These are phyloP conservation scores for Sula dactylatra DNA, from an alignment of 2,113 vertebrate species.

Conservation along the genomic window DNA sequence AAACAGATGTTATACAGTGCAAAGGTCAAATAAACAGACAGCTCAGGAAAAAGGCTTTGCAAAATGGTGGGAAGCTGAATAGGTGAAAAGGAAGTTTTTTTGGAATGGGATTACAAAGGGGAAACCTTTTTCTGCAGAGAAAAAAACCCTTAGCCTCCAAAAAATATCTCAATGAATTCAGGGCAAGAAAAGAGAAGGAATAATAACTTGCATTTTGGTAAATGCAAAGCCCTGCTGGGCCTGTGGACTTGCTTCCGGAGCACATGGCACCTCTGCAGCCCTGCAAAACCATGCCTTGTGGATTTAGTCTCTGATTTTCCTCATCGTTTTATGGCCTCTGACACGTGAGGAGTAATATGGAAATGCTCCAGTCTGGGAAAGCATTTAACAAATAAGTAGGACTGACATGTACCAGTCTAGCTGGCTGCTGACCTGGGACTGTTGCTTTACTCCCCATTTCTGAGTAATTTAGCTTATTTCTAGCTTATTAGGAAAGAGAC, in stretches of 20 bases:
- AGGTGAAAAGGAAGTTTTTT: not conserved
- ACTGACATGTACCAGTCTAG: rapidly evolving
- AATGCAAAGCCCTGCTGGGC: rapidly evolving
- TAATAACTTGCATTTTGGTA: not conserved
- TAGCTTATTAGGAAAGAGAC: not conserved
- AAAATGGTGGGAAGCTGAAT: not conserved
- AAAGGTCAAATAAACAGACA: not conserved
- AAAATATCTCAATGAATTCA: not conserved
- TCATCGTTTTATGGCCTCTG: not conserved
- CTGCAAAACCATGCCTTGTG: not conserved
- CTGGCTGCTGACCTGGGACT: not conserved
- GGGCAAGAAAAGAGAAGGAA: not conserved
- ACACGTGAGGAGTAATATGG: not conserved
- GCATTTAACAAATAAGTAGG: not conserved
- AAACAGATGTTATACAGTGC: not conserved
- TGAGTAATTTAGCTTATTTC: not conserved
- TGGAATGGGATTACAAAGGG: not conserved
- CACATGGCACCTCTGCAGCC: not conserved
- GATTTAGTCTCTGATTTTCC: not conserved
- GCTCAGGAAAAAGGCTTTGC: not conserved
- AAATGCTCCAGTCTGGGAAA: not conserved
- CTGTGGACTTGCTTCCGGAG: not conserved
- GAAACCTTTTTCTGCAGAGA: not conserved
- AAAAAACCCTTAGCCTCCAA: not conserved
- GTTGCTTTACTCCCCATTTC: not conserved